Evolutionary conservation across 2,888 invertebrate species (phyloP).

Genomic region (Strigamia crassipes): DNA sequence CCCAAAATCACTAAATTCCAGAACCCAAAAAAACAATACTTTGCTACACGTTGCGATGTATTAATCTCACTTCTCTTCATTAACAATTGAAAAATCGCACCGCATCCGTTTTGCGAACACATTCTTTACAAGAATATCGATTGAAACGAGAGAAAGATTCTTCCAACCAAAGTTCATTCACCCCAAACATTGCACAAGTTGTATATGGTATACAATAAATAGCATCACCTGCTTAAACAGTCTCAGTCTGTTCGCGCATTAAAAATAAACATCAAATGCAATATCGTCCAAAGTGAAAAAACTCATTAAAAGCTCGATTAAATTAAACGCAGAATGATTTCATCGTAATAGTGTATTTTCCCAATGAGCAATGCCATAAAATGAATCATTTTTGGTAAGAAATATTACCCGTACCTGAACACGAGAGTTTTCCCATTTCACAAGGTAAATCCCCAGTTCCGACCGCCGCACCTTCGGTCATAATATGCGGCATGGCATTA

Average conservation of each 20-base stretch:
- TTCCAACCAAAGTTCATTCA: not conserved
- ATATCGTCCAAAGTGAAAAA: too few species aligned
- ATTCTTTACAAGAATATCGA: not conserved
- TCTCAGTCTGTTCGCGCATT: not conserved
- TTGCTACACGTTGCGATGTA: too few species aligned
- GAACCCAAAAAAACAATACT: too few species aligned
- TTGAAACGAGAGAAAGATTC: not conserved
- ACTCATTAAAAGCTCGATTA: too few species aligned
- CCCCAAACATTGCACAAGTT: not conserved
- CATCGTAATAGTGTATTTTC: not conserved
- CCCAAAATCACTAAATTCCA: too few species aligned
- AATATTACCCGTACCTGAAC: conserved; percentile 55
- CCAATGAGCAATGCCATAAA: not conserved
- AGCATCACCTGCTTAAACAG: not conserved
- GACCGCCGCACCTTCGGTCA: conserved; percentile 72
- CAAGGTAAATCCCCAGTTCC: conserved; percentile 71
- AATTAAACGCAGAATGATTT: not conserved
- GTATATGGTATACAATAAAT: not conserved
- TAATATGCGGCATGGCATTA: conserved; percentile 85
- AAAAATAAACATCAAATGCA: not conserved
- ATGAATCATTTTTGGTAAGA: not conserved
- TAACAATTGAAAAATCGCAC: not conserved
- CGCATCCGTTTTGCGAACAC: not conserved
- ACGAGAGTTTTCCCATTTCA: conserved; percentile 71
- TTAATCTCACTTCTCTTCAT: too few species aligned